Percentiles rank a stretch among this genome's conserved stretches.
Conservation (phyloP, 2,113 vertebrate genomes). For the Elaphurus davidianus region DNA sequence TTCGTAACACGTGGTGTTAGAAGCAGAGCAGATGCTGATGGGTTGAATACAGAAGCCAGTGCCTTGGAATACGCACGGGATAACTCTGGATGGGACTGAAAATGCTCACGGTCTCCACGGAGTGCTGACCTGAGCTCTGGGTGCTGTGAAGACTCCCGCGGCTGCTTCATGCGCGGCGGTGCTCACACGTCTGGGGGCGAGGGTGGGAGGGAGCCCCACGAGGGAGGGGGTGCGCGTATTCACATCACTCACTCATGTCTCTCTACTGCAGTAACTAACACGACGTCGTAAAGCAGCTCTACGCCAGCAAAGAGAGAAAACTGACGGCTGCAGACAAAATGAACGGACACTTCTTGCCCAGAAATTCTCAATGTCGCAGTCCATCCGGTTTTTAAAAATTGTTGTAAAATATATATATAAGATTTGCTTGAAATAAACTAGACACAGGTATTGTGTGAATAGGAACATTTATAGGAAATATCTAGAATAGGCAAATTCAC, state of each 20-base stretch:
- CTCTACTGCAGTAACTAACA: fast-evolving
- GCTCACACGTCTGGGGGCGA: neutral
- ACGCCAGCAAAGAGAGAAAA: neutral
- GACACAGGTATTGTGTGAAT: neutral
- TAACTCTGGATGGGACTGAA: neutral
- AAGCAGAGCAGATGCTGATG: neutral
- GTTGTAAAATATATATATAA: neutral
- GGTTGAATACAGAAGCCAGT: neutral
- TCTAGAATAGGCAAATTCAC: neutral
- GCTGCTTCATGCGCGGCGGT: neutral
- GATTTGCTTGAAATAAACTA: neutral
- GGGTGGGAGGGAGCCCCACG: neutral
- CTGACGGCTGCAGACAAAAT: neutral
- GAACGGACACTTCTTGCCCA: neutral
- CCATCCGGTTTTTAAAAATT: neutral
- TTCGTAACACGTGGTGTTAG: fast-evolving
- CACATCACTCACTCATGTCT: fast-evolving
- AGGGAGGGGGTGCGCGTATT: fast-evolving
- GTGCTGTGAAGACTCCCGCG: neutral
- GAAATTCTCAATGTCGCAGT: neutral
- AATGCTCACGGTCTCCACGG: neutral
- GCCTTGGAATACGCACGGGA: neutral
- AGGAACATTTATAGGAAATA: neutral
- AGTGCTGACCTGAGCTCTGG: neutral
- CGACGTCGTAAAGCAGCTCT: fast-evolving